Evolutionary conservation across 2,888 invertebrate genomes (phyloP), one percentile per base, ranked within the genome.

Genomic region (Ischnus inquisitorius): DNA sequence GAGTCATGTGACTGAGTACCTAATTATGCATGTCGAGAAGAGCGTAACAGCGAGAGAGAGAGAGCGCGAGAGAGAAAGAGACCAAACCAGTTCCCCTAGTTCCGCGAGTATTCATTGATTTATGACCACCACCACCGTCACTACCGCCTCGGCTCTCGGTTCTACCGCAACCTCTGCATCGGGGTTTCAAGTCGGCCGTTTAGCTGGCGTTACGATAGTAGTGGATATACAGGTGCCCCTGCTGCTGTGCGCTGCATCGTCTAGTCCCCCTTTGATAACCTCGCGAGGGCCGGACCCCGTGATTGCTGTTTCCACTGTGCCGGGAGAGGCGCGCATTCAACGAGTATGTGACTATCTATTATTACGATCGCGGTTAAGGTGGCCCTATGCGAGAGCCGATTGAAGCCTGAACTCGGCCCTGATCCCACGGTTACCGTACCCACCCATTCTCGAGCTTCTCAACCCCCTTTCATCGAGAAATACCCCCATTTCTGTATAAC

Each of bases 21-120:
- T 86, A 86, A 86, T 86, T 86, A 86, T 86, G 85, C 83, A 86
- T 85, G 86, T 85, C 85, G 83, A 67, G 76, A 57, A 75, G 54
- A 57, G 62, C 25, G 57, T 5, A 28, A 51, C 25, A n/a, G 51
- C 25, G 60, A 2, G 43, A 25, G 65, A 54, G 71, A 25, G 64
- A 39, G 69, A 64, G 51, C 19, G 76, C 39, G 78, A 64, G 82
- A 71, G 83, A 75, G 64, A 41, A 34, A 57, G 83, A 54, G 62
- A 75, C 64, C 25, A 51, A 54, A 54, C 54, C 57, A 4, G 51
- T 72, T 79, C 69, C 77, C 71, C 77, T 77, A 76, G 83, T 85
- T 57, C 85, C 43, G 74, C 79, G 68, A 54, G 82, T 82, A 79
- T 74, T 83, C 85, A 85, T 86, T 86, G 86, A 86, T 86, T 86